phyloP scores from a whole-genome alignment of 1,140 invertebrate species.

The Drosophila neocordata region DNA sequence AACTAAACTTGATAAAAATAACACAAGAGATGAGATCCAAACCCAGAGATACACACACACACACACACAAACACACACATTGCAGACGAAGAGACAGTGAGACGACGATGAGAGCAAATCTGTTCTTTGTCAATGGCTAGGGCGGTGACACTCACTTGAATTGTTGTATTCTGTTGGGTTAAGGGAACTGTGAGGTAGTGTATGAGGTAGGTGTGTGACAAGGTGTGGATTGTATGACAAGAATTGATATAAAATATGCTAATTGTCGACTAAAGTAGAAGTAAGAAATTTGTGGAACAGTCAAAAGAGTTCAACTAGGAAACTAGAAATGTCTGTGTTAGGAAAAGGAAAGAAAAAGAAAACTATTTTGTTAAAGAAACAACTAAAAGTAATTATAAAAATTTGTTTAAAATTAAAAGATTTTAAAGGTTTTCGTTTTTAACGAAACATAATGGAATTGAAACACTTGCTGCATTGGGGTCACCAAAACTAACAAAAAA shows the following conservation, averaged over 20 bases:
- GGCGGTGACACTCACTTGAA: slow-evolving; percentile 51
- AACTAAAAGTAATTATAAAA: no score
- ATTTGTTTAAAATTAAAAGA: no score
- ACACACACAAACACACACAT: not conserved
- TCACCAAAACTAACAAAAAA: no score
- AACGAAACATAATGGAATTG: not conserved
- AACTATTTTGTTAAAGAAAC: no score
- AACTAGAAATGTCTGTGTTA: not conserved
- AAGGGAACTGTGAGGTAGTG: not conserved
- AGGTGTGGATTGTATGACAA: slow-evolving; percentile 77
- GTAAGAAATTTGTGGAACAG: not conserved
- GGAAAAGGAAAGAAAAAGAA: no score
- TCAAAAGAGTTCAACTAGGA: not conserved
- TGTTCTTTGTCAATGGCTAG: slow-evolving; percentile 68
- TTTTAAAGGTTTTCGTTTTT: no score
- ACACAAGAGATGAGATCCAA: slow-evolving; percentile 42
- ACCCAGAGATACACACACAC: slow-evolving; percentile 7
- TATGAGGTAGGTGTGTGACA: slow-evolving; percentile 26
- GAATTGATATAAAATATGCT: slow-evolving; percentile 79
- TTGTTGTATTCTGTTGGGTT: slow-evolving; percentile 3
- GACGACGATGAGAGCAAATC: slow-evolving; percentile 32
- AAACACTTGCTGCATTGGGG: not conserved
- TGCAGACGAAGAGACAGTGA: slow-evolving; percentile 4
- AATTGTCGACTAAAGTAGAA: slow-evolving; percentile 56
- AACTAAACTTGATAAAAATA: slow-evolving; percentile 77